Percentiles rank a stretch among this genome's conserved stretches.
These are phyloP conservation scores for Gymnothorax reevesii DNA, from an alignment of 2,797 vertebrate species.

Conservation along the genomic window DNA sequence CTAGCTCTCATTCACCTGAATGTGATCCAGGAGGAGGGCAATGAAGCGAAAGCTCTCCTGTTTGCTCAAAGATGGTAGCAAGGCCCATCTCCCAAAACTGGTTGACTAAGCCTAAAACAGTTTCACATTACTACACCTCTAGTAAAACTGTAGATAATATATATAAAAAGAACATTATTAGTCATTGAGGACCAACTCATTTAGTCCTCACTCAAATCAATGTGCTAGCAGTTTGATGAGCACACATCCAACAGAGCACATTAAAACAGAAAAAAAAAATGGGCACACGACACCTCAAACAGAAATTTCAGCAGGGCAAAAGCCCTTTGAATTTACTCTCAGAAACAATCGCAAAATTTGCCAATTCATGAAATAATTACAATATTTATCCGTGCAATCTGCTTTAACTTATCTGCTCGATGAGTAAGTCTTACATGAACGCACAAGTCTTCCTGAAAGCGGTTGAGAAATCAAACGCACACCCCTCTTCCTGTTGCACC, in stretches of 20 bases:
- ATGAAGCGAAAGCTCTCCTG: slow-evolving; percentile 56
- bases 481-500: neutral
- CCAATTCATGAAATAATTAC: slow-evolving; percentile 60
- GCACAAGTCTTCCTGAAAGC: neutral
- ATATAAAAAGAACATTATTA: slow-evolving; percentile 69
- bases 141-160: slow-evolving; percentile 78
- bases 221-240: slow-evolving; percentile 57
- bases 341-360: slow-evolving; percentile 41
- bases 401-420: slow-evolving; percentile 52
- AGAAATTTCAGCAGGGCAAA: slow-evolving; percentile 48
- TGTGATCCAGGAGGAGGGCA: slow-evolving; percentile 55
- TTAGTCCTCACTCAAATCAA: slow-evolving; percentile 60
- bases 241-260: slow-evolving; percentile 45
- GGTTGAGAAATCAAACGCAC: neutral
- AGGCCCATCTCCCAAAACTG: slow-evolving; percentile 52
- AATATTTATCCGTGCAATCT: slow-evolving; percentile 49
- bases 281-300: slow-evolving; percentile 62
- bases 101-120: slow-evolving; percentile 72
- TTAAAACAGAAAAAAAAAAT: slow-evolving; percentile 31
- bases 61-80: slow-evolving; percentile 46
- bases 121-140: slow-evolving; percentile 71
- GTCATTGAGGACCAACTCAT: slow-evolving; percentile 72
- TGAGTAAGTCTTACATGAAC: neutral
- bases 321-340: slow-evolving; percentile 47
- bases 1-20: slow-evolving; percentile 43